A percentile compares a stretch with the other conserved stretches of the same genome.
Conservation (phyloP, 2,888 invertebrate genomes). For the Chaetogeoica ovagalla region DNA sequence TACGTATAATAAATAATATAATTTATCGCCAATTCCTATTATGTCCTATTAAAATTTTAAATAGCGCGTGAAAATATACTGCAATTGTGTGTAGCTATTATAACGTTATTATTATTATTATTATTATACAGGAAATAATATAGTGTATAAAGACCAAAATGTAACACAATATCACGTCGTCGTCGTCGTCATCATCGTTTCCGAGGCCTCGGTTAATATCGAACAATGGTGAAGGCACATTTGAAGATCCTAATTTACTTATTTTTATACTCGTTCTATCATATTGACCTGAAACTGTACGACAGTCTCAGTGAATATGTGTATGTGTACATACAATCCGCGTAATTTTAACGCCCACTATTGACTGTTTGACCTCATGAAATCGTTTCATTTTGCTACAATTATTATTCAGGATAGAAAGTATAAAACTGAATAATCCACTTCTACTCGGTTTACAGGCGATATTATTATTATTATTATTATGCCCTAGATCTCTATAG, state of each 20-base stretch:
- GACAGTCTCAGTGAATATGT: neutral
- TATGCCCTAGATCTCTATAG: conserved; percentile 22
- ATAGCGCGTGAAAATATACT: neutral
- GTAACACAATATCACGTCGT: conserved; percentile 1
- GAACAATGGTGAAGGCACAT: conserved; percentile 29
- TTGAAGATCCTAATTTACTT: conserved; percentile 24
- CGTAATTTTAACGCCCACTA: conserved; percentile 42
- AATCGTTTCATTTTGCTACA: conserved; percentile 47
- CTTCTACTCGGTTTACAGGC: conserved; percentile 15
- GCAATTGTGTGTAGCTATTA: neutral
- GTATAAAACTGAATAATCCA: conserved; percentile 35
- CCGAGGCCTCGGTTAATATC: neutral
- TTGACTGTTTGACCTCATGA: conserved; percentile 50
- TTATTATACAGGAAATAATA: neutral
- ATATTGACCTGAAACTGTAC: conserved; percentile 47
- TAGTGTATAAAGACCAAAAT: neutral
- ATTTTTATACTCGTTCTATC: conserved; percentile 11
- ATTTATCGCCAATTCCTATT: too few species aligned
- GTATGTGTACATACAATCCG: conserved; percentile 12
- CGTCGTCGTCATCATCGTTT: too few species aligned
- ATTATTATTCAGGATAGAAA: conserved; percentile 51
- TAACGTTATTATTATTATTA: neutral
- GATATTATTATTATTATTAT: too few species aligned
- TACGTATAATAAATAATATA: too few species aligned
- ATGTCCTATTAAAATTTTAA: neutral